Percentiles rank a stretch among this genome's conserved stretches.
phyloP scores from a whole-genome alignment of 1,140 invertebrate genomes.

The Trachelipus rathkii region DNA sequence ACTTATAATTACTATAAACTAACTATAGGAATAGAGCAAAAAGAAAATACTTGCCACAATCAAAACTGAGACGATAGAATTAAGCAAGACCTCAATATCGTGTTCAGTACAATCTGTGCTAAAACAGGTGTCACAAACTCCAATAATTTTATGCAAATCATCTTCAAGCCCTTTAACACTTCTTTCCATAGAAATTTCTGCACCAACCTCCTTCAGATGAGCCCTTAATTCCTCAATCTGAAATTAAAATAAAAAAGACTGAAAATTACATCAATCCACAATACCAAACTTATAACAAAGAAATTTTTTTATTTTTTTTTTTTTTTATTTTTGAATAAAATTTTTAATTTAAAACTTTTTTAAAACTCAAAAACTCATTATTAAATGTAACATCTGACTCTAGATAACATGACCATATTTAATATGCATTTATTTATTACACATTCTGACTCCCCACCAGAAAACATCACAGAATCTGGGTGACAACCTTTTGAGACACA shows the following conservation, averaged over 20 bases:
- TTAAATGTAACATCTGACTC: neutral
- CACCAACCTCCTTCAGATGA: constrained; percentile 84
- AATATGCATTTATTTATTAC: too few relatives aligned
- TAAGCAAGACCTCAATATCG: constrained; percentile 53
- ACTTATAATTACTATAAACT: too few relatives aligned
- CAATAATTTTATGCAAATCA: constrained; percentile 91
- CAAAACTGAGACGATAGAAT: constrained; percentile 83
- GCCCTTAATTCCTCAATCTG: constrained; percentile 81
- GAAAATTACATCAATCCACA: too few relatives aligned
- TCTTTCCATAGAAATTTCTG: constrained; percentile 83
- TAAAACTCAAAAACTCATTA: neutral
- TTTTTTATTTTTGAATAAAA: too few relatives aligned
- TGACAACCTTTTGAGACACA: too few relatives aligned
- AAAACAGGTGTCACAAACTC: constrained; percentile 86
- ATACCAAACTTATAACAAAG: too few relatives aligned
- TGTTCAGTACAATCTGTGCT: constrained; percentile 55
- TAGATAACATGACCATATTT: too few relatives aligned
- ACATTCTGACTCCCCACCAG: too few relatives aligned
- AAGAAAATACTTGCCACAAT: constrained; percentile 69
- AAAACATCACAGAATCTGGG: too few relatives aligned
- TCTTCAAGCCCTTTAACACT: constrained; percentile 83
- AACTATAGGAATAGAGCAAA: neutral
- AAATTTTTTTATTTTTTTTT: too few relatives aligned
- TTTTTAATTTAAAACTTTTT: constrained; percentile 23
- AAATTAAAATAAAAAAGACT: constrained; percentile 47